Evolutionary conservation across 2,797 vertebrate genomes (phyloP), one percentile per base, ranked within the genome.

Genomic region (Clarias platycephalus): DNA sequence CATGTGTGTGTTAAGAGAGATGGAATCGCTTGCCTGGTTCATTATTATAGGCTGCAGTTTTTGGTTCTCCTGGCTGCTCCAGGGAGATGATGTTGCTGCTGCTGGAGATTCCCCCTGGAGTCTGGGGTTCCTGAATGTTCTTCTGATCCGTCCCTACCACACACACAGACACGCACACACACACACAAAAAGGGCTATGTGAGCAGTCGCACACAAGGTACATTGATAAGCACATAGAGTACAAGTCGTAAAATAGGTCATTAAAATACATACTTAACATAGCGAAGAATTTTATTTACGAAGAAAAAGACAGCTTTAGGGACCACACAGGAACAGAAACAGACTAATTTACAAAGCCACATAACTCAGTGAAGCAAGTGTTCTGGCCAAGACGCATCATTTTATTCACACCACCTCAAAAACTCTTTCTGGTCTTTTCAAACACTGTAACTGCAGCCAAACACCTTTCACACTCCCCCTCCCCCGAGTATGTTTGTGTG

Each of bases 21-120:
- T 10, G 70, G 83, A 55, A 84, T 83, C 0, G 75, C 92, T 94
- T 89, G 92, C 95, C 93, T 88, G 90, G 87, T 64, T 93, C 93
- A 89, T 90, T 88, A 72, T 90, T n/a, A 34, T 28, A 89, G 57
- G 88, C 78, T 67, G 83, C 78, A 63, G 83, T 89, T 86, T 68
- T 87, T 67, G 85, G 40, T 83, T 91, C 91, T 81, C 8, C 90
- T 72, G 71, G 85, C 49, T 90, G 88, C 84, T 93, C 91, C 78
- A 87, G 72, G 4, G 83, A 84, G 67, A 86, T 24, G 70, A 70
- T 60, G 10, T 12, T 12, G 58, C 86, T 68, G 40, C 88, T 87
- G 79, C 84, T 81, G 85, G 90, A 87, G 0, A 86, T 63, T 3
- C 85, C 74, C 49, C n/a, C 89, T 89, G 85, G 88, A 44, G 86